Evolutionary conservation across 2,113 vertebrate genomes (phyloP).

Genomic region (Meleagris gallopavo): DNA sequence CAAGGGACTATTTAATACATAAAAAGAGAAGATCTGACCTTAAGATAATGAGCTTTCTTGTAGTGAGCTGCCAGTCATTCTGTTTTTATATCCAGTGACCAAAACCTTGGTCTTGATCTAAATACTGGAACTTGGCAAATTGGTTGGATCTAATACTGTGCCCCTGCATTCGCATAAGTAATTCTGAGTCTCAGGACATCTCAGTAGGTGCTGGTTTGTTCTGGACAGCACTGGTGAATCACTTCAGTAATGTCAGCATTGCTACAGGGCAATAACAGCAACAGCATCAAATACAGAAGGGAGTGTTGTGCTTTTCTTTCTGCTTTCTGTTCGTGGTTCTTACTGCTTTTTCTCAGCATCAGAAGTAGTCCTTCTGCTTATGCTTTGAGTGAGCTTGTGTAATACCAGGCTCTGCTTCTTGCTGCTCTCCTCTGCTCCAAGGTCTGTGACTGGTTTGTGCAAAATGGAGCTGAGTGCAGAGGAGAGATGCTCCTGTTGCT

Average conservation of each 20-base stretch:
- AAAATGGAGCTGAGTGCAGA: neutral
- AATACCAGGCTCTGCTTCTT: neutral
- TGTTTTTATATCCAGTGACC: neutral
- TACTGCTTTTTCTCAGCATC: neutral
- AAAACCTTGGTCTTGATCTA: neutral
- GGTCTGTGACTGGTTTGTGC: fast-evolving
- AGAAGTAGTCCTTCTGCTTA: neutral
- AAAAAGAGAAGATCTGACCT: neutral
- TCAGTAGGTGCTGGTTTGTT: neutral
- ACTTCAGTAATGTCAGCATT: neutral
- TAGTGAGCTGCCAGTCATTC: neutral
- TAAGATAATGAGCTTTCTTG: neutral
- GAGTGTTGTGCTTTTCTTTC: neutral
- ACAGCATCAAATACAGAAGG: neutral
- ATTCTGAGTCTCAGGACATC: fast-evolving
- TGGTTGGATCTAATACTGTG: neutral
- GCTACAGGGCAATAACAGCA: neutral
- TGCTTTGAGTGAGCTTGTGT: neutral
- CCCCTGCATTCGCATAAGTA: fast-evolving
- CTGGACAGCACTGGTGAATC: neutral
- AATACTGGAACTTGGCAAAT: neutral
- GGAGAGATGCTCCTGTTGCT: neutral
- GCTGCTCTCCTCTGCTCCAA: neutral
- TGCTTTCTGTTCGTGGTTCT: neutral
- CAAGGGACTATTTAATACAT: neutral